Evolutionary conservation across 2,797 vertebrate genomes (phyloP), one percentile per base, ranked within the genome.

Genomic region (Hephaestus fuliginosus): DNA sequence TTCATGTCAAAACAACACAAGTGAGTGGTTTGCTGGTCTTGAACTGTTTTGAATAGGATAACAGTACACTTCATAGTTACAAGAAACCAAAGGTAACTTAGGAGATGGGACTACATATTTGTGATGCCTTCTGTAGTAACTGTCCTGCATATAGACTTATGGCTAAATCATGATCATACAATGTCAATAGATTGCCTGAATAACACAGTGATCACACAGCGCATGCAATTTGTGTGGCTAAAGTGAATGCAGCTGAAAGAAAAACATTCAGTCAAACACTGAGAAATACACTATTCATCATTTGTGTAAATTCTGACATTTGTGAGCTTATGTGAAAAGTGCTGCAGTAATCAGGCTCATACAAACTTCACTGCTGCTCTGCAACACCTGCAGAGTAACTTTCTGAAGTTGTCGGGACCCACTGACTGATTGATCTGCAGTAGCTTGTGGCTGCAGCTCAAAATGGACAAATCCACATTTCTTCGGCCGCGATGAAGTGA

Each of bases 381-480:
- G 30, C 79, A 74, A 70, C 52, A 75, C 68, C 64, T 39, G 62
- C 14, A 2, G 51, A 76, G 46, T 18, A 56, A 12, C 7, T 56
- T 78, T 82, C 33, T 61, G 36, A 83, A 72, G 62, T 63, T 48
- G 61, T 25, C 36, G 30, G n/a, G 61, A 70, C 46, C 44, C 1
- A 51, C 63, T 60, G 65, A 77, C 48, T 68, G 66, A 72, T 22
- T 82, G 61, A 84, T 82, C 73, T 74, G 17, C 15, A 63, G 33
- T 12, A 65, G 52, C 67, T 76, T 66, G 44, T 66, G 66, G 82
- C 57, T 73, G 64, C 61, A 65, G 60, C 68, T 68, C 36, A 69
- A 84, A 68, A 78, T 20, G 36, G 62, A 67, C 67, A 66, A 68
- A 61, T 17, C n/a, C n/a, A 64, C 17, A 53, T 67, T 56, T 70